These are phyloP conservation scores for Elmis aenea DNA, from an alignment of 2,888 invertebrate species.

Conservation along the genomic window DNA sequence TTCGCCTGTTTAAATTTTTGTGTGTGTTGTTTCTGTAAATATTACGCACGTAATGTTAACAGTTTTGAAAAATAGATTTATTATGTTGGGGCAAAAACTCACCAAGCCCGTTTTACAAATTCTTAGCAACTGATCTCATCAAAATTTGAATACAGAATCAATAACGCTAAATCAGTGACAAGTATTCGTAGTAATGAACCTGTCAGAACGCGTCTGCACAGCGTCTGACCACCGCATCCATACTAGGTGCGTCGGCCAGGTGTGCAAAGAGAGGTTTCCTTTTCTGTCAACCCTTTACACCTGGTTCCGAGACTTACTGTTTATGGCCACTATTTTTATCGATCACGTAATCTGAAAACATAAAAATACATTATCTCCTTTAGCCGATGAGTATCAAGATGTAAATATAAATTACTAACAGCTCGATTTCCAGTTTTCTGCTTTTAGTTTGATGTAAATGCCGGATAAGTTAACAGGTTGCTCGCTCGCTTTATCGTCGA, in stretches of 20 bases:
- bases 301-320: constrained; percentile 20
- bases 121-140: constrained; percentile 16
- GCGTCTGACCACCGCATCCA: constrained; percentile 24
- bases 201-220: constrained; percentile 26
- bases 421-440: too few relatives aligned
- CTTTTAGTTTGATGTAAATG: too few relatives aligned
- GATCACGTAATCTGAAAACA: constrained; percentile 27
- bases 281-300: constrained; percentile 26
- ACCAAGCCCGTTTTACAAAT: constrained; percentile 6
- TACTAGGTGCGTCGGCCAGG: constrained; percentile 23
- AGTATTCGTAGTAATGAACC: constrained; percentile 26
- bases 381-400: constrained; percentile 14
- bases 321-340: constrained; percentile 27
- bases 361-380: constrained; percentile 15
- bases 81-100: too few relatives aligned
- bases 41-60: too few relatives aligned
- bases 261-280: constrained; percentile 22
- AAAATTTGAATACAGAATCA: constrained; percentile 27
- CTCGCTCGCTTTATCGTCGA: too few relatives aligned
- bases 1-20: too few relatives aligned
- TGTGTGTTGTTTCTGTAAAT: too few relatives aligned
- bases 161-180: constrained; percentile 27
- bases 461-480: too few relatives aligned
- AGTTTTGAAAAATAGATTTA: too few relatives aligned
- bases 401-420: too few relatives aligned